Evolutionary conservation across 1,140 invertebrate species (phyloP), one percentile per base, ranked within the genome.

Genomic region (Drepana arcuata): DNA sequence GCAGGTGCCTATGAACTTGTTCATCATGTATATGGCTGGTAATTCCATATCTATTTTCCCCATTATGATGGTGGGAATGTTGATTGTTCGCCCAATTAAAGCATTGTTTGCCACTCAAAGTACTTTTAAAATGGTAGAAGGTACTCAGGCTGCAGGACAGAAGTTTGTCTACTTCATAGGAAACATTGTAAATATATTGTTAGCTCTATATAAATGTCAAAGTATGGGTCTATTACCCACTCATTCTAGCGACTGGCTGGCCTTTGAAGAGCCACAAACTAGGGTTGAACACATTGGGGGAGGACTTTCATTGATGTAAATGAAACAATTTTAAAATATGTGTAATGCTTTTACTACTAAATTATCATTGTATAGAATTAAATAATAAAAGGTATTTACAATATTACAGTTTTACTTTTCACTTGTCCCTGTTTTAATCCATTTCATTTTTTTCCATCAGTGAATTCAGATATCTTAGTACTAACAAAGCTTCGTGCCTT

Each of bases 31-130:
- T 79, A 99, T 99, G 98, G 95, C 97, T 37, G 98, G 97, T 21
- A 99, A 96, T 81, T 97, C 97, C 0, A 99, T 99, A 61, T 99
- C 96, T 0, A 99, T 99, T 50, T 99, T 99, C 66, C 98, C 98
- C 1, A 99, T 99, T n/a, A 99, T 99, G 98, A 99, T 99, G 97
- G 95, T 99, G 11, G 96, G 96, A 21, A 99, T 99, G 98, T 89
- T 99, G 70, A 93, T 99, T 46, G 92, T 99, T 41, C 86, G 96
- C 50, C 97, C 97, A 9, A 91, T 99, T 1, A 97, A 99, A 84
- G 95, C 97, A 5, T 85, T 99, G 11, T 95, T 98, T 68, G 86
- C 94, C 1, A 91, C 95, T 36, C 92, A 95, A 68, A 89, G 91
- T 46, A 95, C 95, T 29, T 99, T 99, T 61, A 97, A 97, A 84